A percentile compares a stretch with the other conserved stretches of the same genome.
phyloP scores from a whole-genome alignment of 2,888 invertebrate genomes.

The Colostygia pectinataria region DNA sequence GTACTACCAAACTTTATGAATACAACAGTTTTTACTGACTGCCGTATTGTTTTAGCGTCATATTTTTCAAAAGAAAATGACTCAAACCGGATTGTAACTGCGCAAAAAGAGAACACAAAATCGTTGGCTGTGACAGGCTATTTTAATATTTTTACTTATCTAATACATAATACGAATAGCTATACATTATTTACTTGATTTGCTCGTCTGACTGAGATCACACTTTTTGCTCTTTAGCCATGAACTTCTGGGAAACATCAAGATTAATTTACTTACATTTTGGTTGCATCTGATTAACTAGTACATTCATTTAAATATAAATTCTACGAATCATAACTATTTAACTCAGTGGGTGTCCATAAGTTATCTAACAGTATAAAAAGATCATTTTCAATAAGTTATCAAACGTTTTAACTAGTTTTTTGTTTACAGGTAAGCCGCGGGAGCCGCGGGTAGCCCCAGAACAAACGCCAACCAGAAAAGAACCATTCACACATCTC shows the following conservation, averaged over 20 bases:
- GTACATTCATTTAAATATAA: too few relatives aligned
- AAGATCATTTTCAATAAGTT: too few relatives aligned
- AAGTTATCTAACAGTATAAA: too few relatives aligned
- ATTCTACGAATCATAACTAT: too few relatives aligned
- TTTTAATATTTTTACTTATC: conserved; percentile 14
- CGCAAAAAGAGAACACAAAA: conserved; percentile 12
- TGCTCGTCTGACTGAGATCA: conserved; percentile 3
- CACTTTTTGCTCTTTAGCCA: conserved; percentile 11
- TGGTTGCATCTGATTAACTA: background rate
- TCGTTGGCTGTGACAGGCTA: conserved; percentile 8
- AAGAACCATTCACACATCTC: conserved; percentile 85
- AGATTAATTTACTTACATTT: conserved; percentile 8
- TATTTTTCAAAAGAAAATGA: too few relatives aligned
- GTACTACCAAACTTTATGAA: too few relatives aligned
- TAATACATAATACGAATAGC: conserved; percentile 3
- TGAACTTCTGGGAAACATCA: conserved; percentile 8
- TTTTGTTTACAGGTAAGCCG: conserved; percentile 71
- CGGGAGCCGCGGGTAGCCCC: conserved; percentile 67
- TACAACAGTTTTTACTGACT: too few relatives aligned
- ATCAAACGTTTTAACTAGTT: background rate
- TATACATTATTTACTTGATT: conserved; percentile 5
- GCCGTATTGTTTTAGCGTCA: too few relatives aligned
- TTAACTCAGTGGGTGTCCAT: too few relatives aligned
- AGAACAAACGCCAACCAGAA: conserved; percentile 61
- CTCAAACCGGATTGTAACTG: conserved; percentile 8